Evolutionary conservation across 2,888 invertebrate genomes (phyloP).

Genomic region (Drosophila ezoana): DNA sequence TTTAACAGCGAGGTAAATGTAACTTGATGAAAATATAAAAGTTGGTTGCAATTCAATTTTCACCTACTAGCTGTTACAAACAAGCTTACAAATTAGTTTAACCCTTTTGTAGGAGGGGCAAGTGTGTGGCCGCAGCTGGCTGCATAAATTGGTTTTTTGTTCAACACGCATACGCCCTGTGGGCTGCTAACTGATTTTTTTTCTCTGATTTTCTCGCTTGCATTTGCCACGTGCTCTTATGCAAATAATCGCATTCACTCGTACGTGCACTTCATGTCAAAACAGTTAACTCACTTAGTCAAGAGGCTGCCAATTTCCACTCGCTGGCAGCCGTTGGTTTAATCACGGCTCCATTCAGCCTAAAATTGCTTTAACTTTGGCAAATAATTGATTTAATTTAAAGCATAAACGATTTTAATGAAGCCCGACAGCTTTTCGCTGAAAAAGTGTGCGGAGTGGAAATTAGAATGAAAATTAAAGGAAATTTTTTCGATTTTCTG

Average conservation of each 20-base stretch:
- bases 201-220: constrained; percentile 16
- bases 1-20: background rate
- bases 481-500: constrained; percentile 28
- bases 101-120: background rate
- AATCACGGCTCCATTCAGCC: constrained; percentile 38
- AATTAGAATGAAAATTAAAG: constrained; percentile 4
- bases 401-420: constrained; percentile 9
- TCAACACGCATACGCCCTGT: constrained; percentile 42
- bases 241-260: constrained; percentile 46
- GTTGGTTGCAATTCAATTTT: constrained; percentile 4
- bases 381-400: constrained; percentile 22
- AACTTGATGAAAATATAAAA: background rate
- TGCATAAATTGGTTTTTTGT: constrained; percentile 50
- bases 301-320: background rate
- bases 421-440: background rate
- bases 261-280: constrained; percentile 65
- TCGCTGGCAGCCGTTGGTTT: constrained; percentile 4
- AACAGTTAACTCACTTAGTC: constrained; percentile 53
- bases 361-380: constrained; percentile 29
- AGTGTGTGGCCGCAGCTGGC: constrained; percentile 31
- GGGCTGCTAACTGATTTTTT: constrained; percentile 13
- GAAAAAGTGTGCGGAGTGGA: constrained; percentile 8
- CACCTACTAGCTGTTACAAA: background rate
- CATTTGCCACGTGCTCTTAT: constrained; percentile 48
- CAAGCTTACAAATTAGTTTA: constrained; percentile 10